A percentile compares a stretch with the other conserved stretches of the same genome.
These are phyloP conservation scores for Zophobas atratus DNA, from an alignment of 1,140 invertebrate species.

Conservation along the genomic window DNA sequence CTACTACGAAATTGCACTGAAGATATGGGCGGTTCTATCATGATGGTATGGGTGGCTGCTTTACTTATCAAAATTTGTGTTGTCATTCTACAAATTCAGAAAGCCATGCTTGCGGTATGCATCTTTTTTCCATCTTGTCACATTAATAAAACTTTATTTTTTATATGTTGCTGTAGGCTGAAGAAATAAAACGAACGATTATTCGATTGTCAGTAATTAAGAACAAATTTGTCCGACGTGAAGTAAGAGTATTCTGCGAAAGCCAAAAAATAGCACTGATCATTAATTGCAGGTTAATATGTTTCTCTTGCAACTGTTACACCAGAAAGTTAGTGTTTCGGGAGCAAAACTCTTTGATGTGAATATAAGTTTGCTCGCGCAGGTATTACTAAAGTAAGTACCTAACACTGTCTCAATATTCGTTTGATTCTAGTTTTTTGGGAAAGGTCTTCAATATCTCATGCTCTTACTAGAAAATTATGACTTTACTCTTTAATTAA, in stretches of 20 bases:
- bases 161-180: constrained; percentile 4
- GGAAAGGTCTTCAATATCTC: constrained; percentile 6
- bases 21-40: background rate
- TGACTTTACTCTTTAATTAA: too few relatives aligned
- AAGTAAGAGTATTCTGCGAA: background rate
- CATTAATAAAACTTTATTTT: background rate
- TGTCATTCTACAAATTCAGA: constrained; percentile 11
- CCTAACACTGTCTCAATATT: background rate
- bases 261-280: background rate
- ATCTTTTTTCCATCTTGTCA: background rate
- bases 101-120: background rate
- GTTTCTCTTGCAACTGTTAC: constrained; percentile 13
- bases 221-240: constrained; percentile 1
- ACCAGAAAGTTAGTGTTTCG: constrained; percentile 14
- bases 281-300: constrained; percentile 18
- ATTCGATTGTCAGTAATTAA: background rate
- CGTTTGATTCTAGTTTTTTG: constrained; percentile 7
- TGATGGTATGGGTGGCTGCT: background rate
- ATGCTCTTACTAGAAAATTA: background rate
- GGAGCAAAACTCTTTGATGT: constrained; percentile 18
- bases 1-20: background rate
- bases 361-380: constrained; percentile 3
- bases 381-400: background rate
- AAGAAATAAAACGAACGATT: background rate
- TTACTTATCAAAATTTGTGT: constrained; percentile 1